Evolutionary conservation across 1,140 invertebrate genomes (phyloP), one percentile per base, ranked within the genome.

Genomic region (Formica selysi): DNA sequence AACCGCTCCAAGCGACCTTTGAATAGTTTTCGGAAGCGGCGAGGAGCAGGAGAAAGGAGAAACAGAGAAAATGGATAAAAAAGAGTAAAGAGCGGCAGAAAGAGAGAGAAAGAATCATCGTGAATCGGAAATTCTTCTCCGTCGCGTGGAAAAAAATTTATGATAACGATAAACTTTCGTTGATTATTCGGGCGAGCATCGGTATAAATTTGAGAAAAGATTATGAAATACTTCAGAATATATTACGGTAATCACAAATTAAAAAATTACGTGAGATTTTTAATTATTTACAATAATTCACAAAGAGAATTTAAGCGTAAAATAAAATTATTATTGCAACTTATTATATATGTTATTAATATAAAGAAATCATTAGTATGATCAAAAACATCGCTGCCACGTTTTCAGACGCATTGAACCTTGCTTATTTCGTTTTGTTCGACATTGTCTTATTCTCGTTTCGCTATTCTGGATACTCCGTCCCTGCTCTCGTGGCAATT

Each of bases 1-100:
- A 94, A 92, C 87, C 13, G 84, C 64, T 94, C 93, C 94, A 95
- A 95, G 92, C 93, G 93, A 94, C 92, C 93, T 94, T 94, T 94
- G 93, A 93, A 94, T 93, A 93, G 92, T 94, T 90, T 90, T 90
- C 88, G 90, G 90, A 87, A 87, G 88, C 87, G 80, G 64, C 59
- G 73, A 78, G 76, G 59, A 86, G 80, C 70, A 74, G 51, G 10
- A 54, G 76, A 22, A 51, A 26, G 22, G 59, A 85, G 71, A 64
- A 51, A 51, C 5, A 64, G 29, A 51, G 59, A 65, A 54, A 88
- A 84, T n/a, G 65, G 59, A 83, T 19, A 61, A 90, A 61, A 22
- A 85, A 86, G 71, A 86, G 76, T 51, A 54, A 65, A 76, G 76
- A 64, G 68, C 22, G 57, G 38, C 5, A 57, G 19, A 71, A 16